Percentiles rank a stretch among this genome's conserved stretches.
Conservation (phyloP, 2,797 vertebrate genomes). For the Myotis pilosus region DNA sequence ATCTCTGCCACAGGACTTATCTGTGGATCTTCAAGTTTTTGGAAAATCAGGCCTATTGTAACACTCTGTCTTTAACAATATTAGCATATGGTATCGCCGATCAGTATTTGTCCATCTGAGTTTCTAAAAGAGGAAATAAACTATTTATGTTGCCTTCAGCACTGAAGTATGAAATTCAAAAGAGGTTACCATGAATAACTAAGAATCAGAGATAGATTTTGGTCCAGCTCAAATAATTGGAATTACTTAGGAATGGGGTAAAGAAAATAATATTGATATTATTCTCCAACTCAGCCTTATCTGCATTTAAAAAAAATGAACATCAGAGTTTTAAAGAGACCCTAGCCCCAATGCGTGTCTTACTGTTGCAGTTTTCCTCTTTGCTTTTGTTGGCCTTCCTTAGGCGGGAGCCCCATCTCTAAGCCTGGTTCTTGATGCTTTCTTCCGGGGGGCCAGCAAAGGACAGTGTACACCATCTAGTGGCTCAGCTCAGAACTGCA, state of each 20-base stretch:
- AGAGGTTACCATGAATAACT: conserved; percentile 66
- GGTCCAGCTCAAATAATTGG: conserved; percentile 56
- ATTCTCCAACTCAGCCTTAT: background rate
- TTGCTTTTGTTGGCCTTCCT: conserved; percentile 76
- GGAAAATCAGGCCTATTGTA: background rate
- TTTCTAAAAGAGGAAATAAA: conserved; percentile 56
- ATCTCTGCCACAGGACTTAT: background rate
- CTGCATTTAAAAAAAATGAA: conserved; percentile 43
- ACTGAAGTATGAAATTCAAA: conserved; percentile 50
- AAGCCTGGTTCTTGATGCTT: conserved; percentile 62
- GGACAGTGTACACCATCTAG: conserved; percentile 83
- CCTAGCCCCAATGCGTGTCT: background rate
- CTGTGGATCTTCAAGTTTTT: background rate
- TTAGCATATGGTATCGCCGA: background rate
- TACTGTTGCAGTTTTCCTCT: conserved; percentile 67
- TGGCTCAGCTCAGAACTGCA: conserved; percentile 76
- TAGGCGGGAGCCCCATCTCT: conserved; percentile 47
- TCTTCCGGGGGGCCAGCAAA: conserved; percentile 64
- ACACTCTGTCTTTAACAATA: background rate
- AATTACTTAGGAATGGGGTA: conserved; percentile 59
- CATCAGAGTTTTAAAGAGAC: conserved; percentile 62
- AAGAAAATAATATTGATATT: conserved; percentile 70
- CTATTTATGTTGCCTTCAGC: conserved; percentile 42
- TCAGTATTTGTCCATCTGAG: background rate
- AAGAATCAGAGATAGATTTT: conserved; percentile 70